Evolutionary conservation across 2,888 invertebrate genomes (phyloP), one percentile per base, ranked within the genome.

Genomic region (Alentia gelatinosa): DNA sequence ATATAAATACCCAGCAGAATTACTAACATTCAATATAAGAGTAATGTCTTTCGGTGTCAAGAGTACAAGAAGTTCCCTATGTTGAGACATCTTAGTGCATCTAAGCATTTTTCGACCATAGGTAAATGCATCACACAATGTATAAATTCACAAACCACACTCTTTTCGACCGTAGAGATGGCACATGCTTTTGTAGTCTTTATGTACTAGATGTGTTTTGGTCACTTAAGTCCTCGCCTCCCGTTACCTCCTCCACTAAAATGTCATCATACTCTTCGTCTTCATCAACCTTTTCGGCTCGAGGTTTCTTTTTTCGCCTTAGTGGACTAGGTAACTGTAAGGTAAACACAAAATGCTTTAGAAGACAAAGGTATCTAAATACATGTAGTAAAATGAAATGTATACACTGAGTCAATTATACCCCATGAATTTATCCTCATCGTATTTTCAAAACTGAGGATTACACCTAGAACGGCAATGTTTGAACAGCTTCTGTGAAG

Each of bases 121-220:
- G n/a, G n/a, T n/a, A n/a, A n/a, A n/a, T n/a, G n/a, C n/a, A 68
- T 30, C 68, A 68, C 68, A 68, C 68, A 68, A n/a, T 56, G 56
- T n/a, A 56, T 56, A 56, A 68, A 68, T 30, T 68, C 3, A 26
- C 3, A 30, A 30, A 68, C 9, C 47, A 47, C 47, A 19, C 47
- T 47, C 19, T 68, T 4, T 68, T 5, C 12, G n/a, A 26, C 68
- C 68, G 12, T 68, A 63, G 19, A 19, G 9, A 56, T 12, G 1
- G 19, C n/a, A 56, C 19, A 56, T 56, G 19, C 56, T n/a, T 56
- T 12, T 56, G 15, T 42, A 42, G 9, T 12, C 7, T 42, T 15
- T 42, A 12, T 42, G 15, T 15, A 42, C 47, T 12, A 42, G 7
- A 12, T 7, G 1, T 56, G 56, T 56, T 9, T 56, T 4, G 12